These are phyloP conservation scores for Octodon degus DNA, from an alignment of 2,113 vertebrate genomes.

Conservation along the genomic window DNA sequence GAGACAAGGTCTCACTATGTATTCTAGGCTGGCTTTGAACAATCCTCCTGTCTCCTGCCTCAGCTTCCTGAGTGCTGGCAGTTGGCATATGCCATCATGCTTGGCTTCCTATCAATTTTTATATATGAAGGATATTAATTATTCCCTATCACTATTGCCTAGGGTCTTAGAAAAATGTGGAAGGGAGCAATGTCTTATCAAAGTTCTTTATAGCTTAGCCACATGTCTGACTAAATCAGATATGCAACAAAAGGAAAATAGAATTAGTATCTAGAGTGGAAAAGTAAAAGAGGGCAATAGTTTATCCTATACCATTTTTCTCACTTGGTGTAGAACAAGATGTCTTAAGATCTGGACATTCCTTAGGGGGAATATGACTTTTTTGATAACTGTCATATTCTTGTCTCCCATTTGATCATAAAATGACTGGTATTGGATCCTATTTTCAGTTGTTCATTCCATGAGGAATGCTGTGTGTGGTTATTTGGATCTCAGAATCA, in stretches of 20 bases:
- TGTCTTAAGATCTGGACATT: not conserved
- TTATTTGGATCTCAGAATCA: constrained; percentile 22
- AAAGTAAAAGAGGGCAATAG: not conserved
- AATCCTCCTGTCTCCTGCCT: not conserved
- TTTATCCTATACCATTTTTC: not conserved
- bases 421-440: not conserved
- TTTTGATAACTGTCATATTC: not conserved
- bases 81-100: not conserved
- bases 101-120: not conserved
- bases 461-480: not conserved
- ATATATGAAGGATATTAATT: not conserved
- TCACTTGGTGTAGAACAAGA: not conserved
- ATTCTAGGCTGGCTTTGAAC: not conserved
- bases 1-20: not conserved
- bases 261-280: not conserved
- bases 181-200: not conserved
- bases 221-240: not conserved
- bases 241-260: not conserved
- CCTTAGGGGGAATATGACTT: not conserved
- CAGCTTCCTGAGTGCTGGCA: not conserved
- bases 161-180: constrained; percentile 29
- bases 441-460: not conserved
- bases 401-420: not conserved
- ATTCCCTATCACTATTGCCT: not conserved
- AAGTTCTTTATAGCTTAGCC: not conserved